Base-by-base conservation (phyloP, 2,113 vertebrate genomes). In the Prietella phreatophila region DNA sequence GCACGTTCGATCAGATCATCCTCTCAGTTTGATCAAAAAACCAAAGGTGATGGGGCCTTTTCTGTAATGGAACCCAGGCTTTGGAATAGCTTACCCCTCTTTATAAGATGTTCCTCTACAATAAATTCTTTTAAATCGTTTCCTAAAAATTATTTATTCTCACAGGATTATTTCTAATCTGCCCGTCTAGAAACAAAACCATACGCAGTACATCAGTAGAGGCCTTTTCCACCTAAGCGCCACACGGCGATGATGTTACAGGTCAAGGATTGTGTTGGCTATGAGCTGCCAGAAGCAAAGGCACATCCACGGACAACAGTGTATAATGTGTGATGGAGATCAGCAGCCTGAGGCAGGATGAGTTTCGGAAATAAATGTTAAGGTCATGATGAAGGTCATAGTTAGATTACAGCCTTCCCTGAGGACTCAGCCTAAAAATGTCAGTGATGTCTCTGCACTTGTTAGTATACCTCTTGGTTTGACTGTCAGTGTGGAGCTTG, bases 361-460 rank as follows among this genome's bases (percentile, higher is more conserved):
- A 86, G 67, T 83, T 65, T 82, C 69, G 69, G 27, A 85, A 80
- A 75, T 47, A 69, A 53, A 58, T 60, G 85, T 85, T 83, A 82
- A 76, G 85, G 76, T 87, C 60, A 65, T 82, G 55, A 76, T 83
- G 83, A 83, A 85, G 90, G 83, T 67, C 79, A 73, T 63, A 55
- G 47, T 60, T 5, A 60, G 30, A 82, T 86, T 83, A 60, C 55
- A 78, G 61, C 36, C 63, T 81, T 69, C 39, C 84, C 81, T 73
- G 56, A 76, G 85, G 83, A 67, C 63, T 17, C 22, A 30, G 73
- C 3, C 50, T 73, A 73, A 39, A 85, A 61, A 71, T 78, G 27
- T 75, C n/a, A 67, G 67, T 13, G 60, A 39, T 33, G 60, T 39
- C 20, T 53, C 67, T 84, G 56, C 6, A 42, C 56, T 83, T 63